Conservation (phyloP, 2,888 invertebrate genomes). For the Clitarchus hookeri region DNA sequence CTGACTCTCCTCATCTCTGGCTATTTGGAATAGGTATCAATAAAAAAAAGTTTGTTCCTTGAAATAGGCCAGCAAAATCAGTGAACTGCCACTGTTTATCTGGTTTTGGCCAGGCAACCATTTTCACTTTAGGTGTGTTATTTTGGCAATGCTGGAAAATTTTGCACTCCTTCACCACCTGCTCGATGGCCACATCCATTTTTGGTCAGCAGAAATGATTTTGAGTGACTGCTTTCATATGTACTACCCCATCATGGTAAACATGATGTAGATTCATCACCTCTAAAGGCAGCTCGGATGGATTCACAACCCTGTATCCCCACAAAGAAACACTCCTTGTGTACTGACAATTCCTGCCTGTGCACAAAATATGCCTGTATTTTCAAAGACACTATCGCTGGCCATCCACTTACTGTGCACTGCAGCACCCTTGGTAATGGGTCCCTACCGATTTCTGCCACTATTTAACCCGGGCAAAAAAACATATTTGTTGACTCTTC, state of each 20-base stretch:
- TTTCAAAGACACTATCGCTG: neutral
- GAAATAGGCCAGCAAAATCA: neutral
- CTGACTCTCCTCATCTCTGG: neutral
- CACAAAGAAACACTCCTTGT: too few relatives aligned
- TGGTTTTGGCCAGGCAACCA: neutral
- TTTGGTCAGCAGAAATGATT: neutral
- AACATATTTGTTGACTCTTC: neutral
- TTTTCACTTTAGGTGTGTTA: neutral
- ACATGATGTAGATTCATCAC: neutral
- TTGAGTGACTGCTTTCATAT: neutral
- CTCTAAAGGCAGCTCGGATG: neutral
- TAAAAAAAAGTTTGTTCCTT: neutral
- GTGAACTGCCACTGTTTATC: neutral
- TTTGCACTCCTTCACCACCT: neutral
- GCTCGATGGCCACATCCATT: neutral
- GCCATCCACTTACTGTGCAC: neutral
- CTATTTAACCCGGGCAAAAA: neutral
- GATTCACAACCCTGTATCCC: neutral
- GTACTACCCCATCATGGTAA: neutral
- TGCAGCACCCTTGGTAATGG: neutral
- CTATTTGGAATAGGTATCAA: neutral
- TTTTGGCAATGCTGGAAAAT: neutral
- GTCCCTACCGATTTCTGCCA: neutral
- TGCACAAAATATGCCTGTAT: neutral
- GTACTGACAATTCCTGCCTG: too few relatives aligned